Evolutionary conservation across 2,797 vertebrate species (phyloP), one percentile per base, ranked within the genome.

Genomic region (Florisuga fusca): DNA sequence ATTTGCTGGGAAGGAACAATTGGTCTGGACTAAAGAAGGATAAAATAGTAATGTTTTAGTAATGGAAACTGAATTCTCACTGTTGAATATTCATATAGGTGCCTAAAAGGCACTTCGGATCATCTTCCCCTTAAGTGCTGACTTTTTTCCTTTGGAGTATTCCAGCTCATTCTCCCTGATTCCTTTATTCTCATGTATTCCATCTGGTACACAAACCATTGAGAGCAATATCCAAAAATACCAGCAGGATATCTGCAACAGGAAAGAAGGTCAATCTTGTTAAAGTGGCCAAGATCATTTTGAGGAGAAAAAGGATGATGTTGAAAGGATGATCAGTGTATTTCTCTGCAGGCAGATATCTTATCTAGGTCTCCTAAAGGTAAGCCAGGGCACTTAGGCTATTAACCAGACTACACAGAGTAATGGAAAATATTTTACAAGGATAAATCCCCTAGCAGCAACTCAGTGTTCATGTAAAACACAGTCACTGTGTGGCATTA

Each of bases 391-490:
- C 78, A 90, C 91, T 80, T 45, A 34, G 50, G 36, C 57, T 84
- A 21, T 87, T 94, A 92, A 73, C 31, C 38, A 84, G 89, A 73
- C 36, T 38, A 53, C 23, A 34, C 0, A 64, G 66, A 61, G 75
- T 46, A 91, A 89, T 74, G 89, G 93, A 93, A 96, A 95, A 77
- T 66, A 71, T 63, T 94, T 71, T 64, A 20, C 27, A 68, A 59
- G 41, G 53, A 85, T 33, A 92, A 96, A 72, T 74, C n/a, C 19
- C 80, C 84, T 80, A 77, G 68, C 15, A 55, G 61, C 41, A 85
- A n/a, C 43, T 81, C 66, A 59, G 6, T 10, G 46, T 50, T 76
- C 45, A 15, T 57, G 29, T 80, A 77, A 87, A 93, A 54, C 45
- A n/a, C 53, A 79, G 75, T 80, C 48, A 63, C 38, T 84, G 4